These are phyloP conservation scores for Monochamus saltuarius DNA, from an alignment of 1,140 invertebrate species.

Conservation along the genomic window DNA sequence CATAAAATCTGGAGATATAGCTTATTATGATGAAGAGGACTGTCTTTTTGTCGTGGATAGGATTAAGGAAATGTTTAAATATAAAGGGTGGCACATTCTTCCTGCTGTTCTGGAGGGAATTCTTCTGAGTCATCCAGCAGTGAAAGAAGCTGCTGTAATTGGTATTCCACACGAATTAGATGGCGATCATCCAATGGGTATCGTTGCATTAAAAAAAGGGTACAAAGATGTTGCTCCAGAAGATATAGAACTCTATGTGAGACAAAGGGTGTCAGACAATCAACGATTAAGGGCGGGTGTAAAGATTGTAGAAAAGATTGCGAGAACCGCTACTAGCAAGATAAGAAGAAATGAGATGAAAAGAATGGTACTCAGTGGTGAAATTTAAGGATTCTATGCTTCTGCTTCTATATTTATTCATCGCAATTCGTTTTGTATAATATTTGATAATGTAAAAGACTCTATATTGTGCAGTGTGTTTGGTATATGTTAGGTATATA, in stretches of 20 bases:
- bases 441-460: too few species aligned
- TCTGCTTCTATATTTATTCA: too few species aligned
- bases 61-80: slow-evolving; percentile 77
- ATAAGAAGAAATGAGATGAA: slow-evolving; percentile 46
- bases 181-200: slow-evolving; percentile 68
- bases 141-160: slow-evolving; percentile 68
- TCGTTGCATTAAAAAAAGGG: slow-evolving; percentile 55
- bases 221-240: slow-evolving; percentile 49
- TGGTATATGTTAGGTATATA: too few species aligned
- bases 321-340: slow-evolving; percentile 60
- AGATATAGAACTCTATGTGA: slow-evolving; percentile 54
- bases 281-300: slow-evolving; percentile 51
- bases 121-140: slow-evolving; percentile 61
- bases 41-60: slow-evolving; percentile 67
- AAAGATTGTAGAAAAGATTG: slow-evolving; percentile 54
- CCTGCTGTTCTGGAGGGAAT: slow-evolving; percentile 64
- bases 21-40: slow-evolving; percentile 64
- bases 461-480: too few species aligned
- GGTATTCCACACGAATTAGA: slow-evolving; percentile 61
- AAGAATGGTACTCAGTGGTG: slow-evolving; percentile 25
- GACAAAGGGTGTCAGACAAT: slow-evolving; percentile 43
- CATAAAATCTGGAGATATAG: slow-evolving; percentile 69
- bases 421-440: too few species aligned
- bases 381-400: slow-evolving; percentile 26
- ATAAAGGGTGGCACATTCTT: slow-evolving; percentile 46